phyloP scores from a whole-genome alignment of 2,797 vertebrate genomes.

The Tinamus major region DNA sequence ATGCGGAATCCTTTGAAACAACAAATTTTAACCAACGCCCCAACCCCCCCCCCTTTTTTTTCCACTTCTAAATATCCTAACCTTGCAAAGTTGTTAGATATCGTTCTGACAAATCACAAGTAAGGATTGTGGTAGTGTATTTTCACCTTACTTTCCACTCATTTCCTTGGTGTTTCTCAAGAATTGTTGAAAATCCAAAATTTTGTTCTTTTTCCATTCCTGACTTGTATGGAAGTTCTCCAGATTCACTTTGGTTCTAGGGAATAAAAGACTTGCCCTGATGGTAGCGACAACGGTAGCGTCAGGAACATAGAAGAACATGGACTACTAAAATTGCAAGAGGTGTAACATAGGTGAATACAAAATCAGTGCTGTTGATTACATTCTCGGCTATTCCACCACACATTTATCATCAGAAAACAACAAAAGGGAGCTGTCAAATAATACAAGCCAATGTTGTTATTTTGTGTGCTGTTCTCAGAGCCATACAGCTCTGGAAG shows the following conservation, averaged over 20 bases:
- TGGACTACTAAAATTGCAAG: constrained; percentile 52
- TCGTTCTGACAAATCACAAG: neutral
- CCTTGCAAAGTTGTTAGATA: neutral
- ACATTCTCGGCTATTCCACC: constrained; percentile 55
- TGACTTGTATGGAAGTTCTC: neutral
- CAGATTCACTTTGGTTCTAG: neutral
- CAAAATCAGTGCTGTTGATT: constrained; percentile 62
- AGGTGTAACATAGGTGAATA: constrained; percentile 60
- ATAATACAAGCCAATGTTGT: constrained; percentile 58
- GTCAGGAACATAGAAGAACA: constrained; percentile 33
- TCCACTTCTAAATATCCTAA: neutral
- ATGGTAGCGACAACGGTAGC: neutral
- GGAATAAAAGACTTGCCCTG: neutral
- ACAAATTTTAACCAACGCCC: neutral
- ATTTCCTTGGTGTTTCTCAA: neutral
- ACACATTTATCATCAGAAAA: constrained; percentile 70
- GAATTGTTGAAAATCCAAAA: neutral
- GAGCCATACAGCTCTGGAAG: constrained; percentile 73
- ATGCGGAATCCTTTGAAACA: neutral
- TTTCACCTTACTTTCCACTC: neutral
- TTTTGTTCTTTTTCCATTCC: neutral
- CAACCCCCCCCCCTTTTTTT: neutral
- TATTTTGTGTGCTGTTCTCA: constrained; percentile 64
- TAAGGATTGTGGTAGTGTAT: neutral
- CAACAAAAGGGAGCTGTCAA: constrained; percentile 65